A percentile compares a stretch with the other conserved stretches of the same genome.
Evolutionary conservation across 2,113 vertebrate genomes (phyloP).

Genomic region (human): DNA sequence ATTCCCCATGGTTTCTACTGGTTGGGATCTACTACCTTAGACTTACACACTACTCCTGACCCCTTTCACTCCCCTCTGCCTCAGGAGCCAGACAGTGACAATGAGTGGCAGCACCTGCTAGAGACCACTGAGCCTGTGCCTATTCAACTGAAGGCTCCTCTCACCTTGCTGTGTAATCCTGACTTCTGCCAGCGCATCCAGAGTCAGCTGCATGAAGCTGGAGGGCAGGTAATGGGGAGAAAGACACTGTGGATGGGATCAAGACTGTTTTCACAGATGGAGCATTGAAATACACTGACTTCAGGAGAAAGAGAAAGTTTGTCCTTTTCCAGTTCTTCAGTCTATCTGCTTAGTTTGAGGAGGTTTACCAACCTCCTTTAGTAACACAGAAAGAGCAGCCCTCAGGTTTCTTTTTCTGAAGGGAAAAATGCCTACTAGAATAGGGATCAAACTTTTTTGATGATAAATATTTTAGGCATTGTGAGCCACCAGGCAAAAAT

Average conservation of each 20-base stretch:
- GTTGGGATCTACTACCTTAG: not conserved
- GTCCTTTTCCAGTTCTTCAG: not conserved
- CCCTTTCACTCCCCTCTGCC: not conserved
- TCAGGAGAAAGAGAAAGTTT: not conserved
- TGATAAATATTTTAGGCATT: not conserved
- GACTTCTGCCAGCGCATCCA: slow-evolving; percentile 84
- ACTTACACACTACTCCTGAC: not conserved
- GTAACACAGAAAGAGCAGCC: not conserved
- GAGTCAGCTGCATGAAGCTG: slow-evolving; percentile 81
- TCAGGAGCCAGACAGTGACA: slow-evolving; percentile 88
- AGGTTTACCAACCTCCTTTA: not conserved
- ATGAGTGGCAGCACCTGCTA: slow-evolving; percentile 88
- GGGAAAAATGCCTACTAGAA: not conserved
- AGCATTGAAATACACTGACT: not conserved
- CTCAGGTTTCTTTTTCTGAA: slow-evolving; percentile 17
- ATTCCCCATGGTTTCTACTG: not conserved
- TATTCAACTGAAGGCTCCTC: slow-evolving; percentile 73
- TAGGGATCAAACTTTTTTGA: not conserved
- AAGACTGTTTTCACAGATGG: not conserved
- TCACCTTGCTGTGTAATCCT: slow-evolving; percentile 79
- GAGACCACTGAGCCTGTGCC: slow-evolving; percentile 79
- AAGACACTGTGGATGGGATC: not conserved
- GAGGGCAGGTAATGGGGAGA: slow-evolving; percentile 85
- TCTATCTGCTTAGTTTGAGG: not conserved
- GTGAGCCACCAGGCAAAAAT: not conserved